Evolutionary conservation across 1,140 invertebrate species (phyloP).

Genomic region (Bicyclus anynana): DNA sequence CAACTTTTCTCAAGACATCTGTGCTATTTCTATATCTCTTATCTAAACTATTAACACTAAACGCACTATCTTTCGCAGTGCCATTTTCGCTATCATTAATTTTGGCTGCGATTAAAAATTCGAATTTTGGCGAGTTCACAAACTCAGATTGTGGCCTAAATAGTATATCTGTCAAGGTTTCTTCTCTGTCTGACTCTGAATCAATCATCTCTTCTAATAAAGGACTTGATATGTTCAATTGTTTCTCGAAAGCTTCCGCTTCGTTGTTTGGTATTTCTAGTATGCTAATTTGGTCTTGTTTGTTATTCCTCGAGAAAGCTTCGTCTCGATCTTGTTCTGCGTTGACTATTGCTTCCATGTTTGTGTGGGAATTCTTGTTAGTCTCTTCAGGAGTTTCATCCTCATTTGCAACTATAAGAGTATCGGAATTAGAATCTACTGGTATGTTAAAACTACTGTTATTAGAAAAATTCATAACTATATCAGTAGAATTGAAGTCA

Average conservation of each 20-base stretch:
- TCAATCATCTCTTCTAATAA: conserved; percentile 64
- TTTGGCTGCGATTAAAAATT: conserved; percentile 58
- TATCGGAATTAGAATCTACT: conserved; percentile 63
- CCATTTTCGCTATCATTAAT: conserved; percentile 51
- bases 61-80: conserved; percentile 29
- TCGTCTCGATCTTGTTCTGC: conserved; percentile 63
- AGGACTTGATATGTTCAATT: conserved; percentile 66
- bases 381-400: conserved; percentile 52
- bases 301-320: conserved; percentile 47
- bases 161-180: conserved; percentile 60
- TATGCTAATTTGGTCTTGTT: conserved; percentile 44
- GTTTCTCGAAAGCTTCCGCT: conserved; percentile 49
- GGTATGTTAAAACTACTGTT: conserved; percentile 55
- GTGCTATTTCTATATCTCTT: conserved; percentile 45
- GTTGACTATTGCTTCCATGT: conserved; percentile 56
- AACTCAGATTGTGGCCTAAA: conserved; percentile 56
- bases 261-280: conserved; percentile 49
- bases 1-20: conserved; percentile 58
- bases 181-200: conserved; percentile 65
- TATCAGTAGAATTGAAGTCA: conserved; percentile 44
- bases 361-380: conserved; percentile 49
- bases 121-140: conserved; percentile 45
- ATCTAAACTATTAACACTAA: conserved; percentile 45
- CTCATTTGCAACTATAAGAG: conserved; percentile 56
- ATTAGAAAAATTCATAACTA: conserved; percentile 43